These are phyloP conservation scores for Acarapis woodi DNA, from an alignment of 1,140 invertebrate species.

Conservation along the genomic window DNA sequence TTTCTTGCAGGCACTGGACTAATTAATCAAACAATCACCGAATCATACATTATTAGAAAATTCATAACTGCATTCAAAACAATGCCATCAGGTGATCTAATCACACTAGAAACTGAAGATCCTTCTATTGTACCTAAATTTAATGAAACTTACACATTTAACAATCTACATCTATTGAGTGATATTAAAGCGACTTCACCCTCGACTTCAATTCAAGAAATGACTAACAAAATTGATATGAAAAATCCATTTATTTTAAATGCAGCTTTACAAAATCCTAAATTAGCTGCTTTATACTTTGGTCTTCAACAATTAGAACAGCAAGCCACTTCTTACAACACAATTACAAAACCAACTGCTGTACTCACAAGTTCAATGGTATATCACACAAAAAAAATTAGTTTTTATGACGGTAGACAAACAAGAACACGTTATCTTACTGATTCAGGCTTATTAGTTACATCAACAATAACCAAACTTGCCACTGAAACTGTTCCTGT, in stretches of 20 bases:
- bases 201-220: not conserved
- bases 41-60: conserved; percentile 15
- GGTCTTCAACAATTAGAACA: conserved; percentile 13
- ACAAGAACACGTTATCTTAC: conserved; percentile 14
- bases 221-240: conserved; percentile 12
- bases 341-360: conserved; percentile 13
- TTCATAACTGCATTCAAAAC: conserved; percentile 15
- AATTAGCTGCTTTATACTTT: conserved; percentile 14
- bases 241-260: conserved; percentile 13
- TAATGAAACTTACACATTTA: conserved; percentile 2
- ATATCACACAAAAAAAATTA: conserved; percentile 15
- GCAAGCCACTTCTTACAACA: conserved; percentile 11
- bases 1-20: conserved; percentile 13
- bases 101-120: conserved; percentile 15
- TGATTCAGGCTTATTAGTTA: conserved; percentile 12
- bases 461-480: conserved; percentile 12
- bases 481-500: conserved; percentile 13
- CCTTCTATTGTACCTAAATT: conserved; percentile 14
- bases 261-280: conserved; percentile 14
- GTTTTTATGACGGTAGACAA: conserved; percentile 15
- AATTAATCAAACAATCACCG: conserved; percentile 14
- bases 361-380: conserved; percentile 14
- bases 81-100: conserved; percentile 12
- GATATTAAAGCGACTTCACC: not conserved
- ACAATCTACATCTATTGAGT: conserved; percentile 8